Conservation (phyloP, 2,113 vertebrate genomes). For the Callospermophilus lateralis region DNA sequence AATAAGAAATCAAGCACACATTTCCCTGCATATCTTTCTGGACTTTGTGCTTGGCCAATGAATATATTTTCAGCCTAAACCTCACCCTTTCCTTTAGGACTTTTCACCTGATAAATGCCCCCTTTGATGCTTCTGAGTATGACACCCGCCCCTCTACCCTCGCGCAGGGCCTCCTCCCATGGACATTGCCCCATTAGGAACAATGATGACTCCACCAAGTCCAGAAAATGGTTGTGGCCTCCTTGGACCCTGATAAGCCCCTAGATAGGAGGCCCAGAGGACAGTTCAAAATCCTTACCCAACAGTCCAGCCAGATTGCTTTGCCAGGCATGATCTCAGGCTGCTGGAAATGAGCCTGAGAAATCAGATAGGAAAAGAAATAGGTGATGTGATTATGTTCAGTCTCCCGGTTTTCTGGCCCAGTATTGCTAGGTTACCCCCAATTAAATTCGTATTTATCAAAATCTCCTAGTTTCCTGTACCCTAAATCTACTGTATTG, state of each 20-base stretch:
- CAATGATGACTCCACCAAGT: not conserved
- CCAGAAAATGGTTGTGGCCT: not conserved
- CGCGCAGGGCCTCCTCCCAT: not conserved
- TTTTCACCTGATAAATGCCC: not conserved
- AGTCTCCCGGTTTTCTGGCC: conserved; percentile 16
- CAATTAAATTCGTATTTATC: not conserved
- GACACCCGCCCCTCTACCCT: no score
- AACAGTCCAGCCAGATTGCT: not conserved
- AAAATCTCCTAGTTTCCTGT: not conserved
- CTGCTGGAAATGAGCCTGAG: not conserved
- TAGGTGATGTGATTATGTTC: not conserved
- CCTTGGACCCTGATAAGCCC: not conserved
- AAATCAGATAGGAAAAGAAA: not conserved
- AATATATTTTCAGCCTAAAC: conserved; percentile 12
- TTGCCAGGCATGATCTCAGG: not conserved
- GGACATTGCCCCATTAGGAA: not conserved
- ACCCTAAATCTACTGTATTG: not conserved
- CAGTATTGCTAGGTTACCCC: not conserved
- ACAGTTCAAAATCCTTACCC: not conserved
- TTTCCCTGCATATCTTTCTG: not conserved
- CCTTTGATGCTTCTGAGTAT: not conserved
- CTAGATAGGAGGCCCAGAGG: not conserved
- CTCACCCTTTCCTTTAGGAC: not conserved
- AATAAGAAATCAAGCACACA: not conserved
- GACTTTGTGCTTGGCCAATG: not conserved